Conservation (phyloP, 2,888 invertebrate genomes). For the Dioctria rufipes region DNA sequence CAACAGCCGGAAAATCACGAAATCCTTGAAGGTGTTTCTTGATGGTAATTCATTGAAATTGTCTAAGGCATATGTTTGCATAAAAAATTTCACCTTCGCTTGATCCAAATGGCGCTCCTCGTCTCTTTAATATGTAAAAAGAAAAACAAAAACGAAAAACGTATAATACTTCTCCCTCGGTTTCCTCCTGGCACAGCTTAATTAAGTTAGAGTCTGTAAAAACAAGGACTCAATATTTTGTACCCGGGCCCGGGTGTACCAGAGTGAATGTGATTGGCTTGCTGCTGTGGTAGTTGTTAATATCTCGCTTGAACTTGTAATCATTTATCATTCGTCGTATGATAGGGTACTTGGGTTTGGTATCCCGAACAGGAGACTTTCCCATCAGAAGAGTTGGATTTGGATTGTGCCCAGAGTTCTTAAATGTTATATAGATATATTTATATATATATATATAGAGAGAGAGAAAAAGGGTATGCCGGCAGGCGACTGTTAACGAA, state of each 20-base stretch:
- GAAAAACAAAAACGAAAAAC: slow-evolving; percentile 46
- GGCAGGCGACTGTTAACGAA: too few species aligned
- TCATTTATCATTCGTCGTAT: slow-evolving; percentile 52
- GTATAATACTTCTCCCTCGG: slow-evolving; percentile 16
- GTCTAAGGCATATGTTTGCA: slow-evolving; percentile 46
- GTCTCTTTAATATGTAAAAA: too few species aligned
- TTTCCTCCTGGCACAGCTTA: slow-evolving; percentile 18
- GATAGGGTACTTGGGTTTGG: slow-evolving; percentile 44
- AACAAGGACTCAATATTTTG: slow-evolving; percentile 41
- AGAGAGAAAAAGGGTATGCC: neutral
- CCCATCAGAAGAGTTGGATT: slow-evolving; percentile 40
- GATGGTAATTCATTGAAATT: slow-evolving; percentile 32
- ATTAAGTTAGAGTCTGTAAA: slow-evolving; percentile 37
- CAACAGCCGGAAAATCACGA: slow-evolving; percentile 52
- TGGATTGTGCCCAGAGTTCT: slow-evolving; percentile 38
- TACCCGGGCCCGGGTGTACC: neutral
- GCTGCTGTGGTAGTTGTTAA: slow-evolving; percentile 44
- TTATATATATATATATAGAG: too few species aligned
- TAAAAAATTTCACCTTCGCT: slow-evolving; percentile 40
- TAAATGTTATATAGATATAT: neutral
- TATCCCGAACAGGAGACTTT: slow-evolving; percentile 43
- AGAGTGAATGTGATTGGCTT: slow-evolving; percentile 16
- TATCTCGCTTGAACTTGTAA: slow-evolving; percentile 50
- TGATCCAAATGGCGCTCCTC: slow-evolving; percentile 26
- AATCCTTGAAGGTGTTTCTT: slow-evolving; percentile 46